phyloP scores from a whole-genome alignment of 2,888 invertebrate species.

The Chrysina gloriosa region DNA sequence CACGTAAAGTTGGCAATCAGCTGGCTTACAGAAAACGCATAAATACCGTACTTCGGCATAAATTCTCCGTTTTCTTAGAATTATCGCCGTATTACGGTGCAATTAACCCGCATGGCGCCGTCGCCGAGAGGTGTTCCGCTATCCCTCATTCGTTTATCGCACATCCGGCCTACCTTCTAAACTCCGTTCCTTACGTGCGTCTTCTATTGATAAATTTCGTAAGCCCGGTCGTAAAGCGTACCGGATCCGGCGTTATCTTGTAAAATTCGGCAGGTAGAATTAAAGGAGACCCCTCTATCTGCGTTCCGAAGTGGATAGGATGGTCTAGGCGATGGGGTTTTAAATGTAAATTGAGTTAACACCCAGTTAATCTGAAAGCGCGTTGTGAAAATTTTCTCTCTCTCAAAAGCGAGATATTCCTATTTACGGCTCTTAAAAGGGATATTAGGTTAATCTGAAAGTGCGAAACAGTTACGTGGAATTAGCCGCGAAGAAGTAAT shows the following conservation, averaged over 20 bases:
- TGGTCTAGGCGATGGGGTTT: conserved; percentile 21
- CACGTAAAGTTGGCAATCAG: neutral
- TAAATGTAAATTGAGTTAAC: conserved; percentile 37
- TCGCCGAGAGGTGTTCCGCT: conserved; percentile 23
- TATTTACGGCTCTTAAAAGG: conserved; percentile 26
- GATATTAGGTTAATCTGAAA: conserved; percentile 12
- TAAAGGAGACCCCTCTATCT: conserved; percentile 29
- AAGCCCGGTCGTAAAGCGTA: conserved; percentile 30
- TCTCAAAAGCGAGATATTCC: conserved; percentile 15
- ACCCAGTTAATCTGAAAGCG: conserved; percentile 35
- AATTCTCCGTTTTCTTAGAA: conserved; percentile 27
- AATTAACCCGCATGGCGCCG: conserved; percentile 32
- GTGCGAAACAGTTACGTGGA: neutral
- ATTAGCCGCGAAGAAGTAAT: neutral
- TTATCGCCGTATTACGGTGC: conserved; percentile 32
- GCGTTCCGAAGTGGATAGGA: conserved; percentile 25
- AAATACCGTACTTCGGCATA: conserved; percentile 18
- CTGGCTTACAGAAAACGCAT: conserved; percentile 9
- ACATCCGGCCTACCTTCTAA: conserved; percentile 23
- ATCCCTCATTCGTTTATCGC: conserved; percentile 35
- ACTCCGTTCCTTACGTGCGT: conserved; percentile 14
- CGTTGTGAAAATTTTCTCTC: conserved; percentile 19
- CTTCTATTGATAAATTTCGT: conserved; percentile 37
- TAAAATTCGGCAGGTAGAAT: conserved; percentile 37
- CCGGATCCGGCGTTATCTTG: conserved; percentile 23